Base-by-base conservation (phyloP, 2,797 vertebrate species). In the Mallotus villosus region DNA sequence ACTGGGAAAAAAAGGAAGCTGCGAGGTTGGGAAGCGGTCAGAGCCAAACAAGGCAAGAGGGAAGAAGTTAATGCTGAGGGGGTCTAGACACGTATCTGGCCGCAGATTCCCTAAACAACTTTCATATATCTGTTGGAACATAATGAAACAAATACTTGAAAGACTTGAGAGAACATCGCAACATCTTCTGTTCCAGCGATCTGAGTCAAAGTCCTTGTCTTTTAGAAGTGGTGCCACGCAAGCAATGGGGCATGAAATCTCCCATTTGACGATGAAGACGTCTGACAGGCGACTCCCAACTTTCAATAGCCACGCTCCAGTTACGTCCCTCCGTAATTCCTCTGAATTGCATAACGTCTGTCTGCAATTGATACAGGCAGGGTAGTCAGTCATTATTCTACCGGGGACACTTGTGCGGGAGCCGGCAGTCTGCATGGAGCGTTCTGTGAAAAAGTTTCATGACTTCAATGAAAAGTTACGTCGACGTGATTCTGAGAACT, bases 221-320 rank as follows among this genome's bases (percentile, higher is more conserved):
- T 79, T 58, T 64, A 67, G 49, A 71, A 76, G 73, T 63, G 67
- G 66, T 73, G 57, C 63, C 51, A 27, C n/a, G 51, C 63, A 70
- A 77, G 72, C 71, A 75, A 79, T 71, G 67, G 67, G 59, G 72
- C 73, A 63, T 71, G 73, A 63, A 65, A 68, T 73, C 63, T 78
- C 74, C 75, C n/a, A 63, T 63, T 57, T 68, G 72, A 67, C 65
- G 73, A 63, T 79, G 63, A 74, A 74, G 74, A 17, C 25, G 68
- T 37, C 63, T 70, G 67, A 64, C 70, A 77, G 19, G 34, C 53
- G 24, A 73, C 34, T 77, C 70, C 74, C 22, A 68, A 65, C 63
- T 49, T 66, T 64, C 58, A 72, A 67, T 73, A 63, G 34, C 24
- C 73, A 58, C 34, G 21, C 62, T 73, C 49, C 67, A 63, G 32